Percentiles rank a stretch among this genome's conserved stretches.
Evolutionary conservation across 2,797 vertebrate species (phyloP).

Genomic region (Amphiprion clarkii): DNA sequence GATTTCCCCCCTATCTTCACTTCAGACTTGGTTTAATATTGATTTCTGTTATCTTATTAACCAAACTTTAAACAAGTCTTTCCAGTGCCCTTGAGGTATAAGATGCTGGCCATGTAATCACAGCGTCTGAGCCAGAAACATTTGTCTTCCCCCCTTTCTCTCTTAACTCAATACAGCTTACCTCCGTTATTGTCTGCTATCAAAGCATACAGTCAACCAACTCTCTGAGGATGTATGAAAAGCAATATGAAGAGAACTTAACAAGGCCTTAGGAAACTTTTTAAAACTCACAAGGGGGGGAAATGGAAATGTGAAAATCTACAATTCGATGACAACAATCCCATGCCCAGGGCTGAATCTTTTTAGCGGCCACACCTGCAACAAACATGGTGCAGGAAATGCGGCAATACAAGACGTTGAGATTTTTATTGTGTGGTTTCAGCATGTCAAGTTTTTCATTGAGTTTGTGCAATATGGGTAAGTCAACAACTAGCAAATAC

Average conservation of each 20-base stretch:
- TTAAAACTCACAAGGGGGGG: background rate
- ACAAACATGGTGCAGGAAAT: no score
- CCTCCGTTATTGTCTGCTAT: background rate
- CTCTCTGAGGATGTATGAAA: background rate
- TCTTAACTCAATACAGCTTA: background rate
- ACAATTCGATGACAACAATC: background rate
- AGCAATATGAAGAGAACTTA: background rate
- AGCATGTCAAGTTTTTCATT: no score
- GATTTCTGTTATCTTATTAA: conserved; percentile 15
- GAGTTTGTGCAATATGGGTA: no score
- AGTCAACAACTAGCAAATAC: no score
- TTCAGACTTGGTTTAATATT: conserved; percentile 17
- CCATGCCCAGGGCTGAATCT: no score
- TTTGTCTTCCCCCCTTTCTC: background rate
- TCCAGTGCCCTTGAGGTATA: background rate
- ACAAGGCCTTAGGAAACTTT: background rate
- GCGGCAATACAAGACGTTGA: no score
- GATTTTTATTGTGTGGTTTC: no score
- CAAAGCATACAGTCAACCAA: no score
- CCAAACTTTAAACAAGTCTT: conserved; percentile 4
- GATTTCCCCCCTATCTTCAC: background rate
- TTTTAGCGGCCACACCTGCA: no score
- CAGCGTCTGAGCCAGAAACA: background rate
- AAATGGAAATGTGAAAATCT: background rate
- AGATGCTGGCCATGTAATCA: conserved; percentile 9